A percentile compares a stretch with the other conserved stretches of the same genome.
Evolutionary conservation across 2,113 vertebrate species (phyloP).

Genomic region (Vidua chalybeata): DNA sequence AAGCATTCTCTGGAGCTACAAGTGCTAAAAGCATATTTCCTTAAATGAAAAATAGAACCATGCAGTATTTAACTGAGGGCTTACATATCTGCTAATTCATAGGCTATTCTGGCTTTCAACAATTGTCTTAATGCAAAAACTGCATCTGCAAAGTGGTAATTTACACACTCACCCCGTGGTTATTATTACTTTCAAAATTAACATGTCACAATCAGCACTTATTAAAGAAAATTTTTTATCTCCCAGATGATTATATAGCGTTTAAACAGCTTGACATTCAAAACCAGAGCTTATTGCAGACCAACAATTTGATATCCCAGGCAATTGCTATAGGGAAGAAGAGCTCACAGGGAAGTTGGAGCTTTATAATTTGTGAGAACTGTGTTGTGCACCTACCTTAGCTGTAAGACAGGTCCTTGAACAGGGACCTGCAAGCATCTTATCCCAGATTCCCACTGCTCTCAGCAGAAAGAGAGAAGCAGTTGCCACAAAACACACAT

Average conservation of each 20-base stretch:
- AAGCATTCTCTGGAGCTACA: slow-evolving; percentile 45
- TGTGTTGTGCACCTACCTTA: neutral
- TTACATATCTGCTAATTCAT: slow-evolving; percentile 9
- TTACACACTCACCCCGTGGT: slow-evolving; percentile 27
- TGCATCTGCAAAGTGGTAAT: slow-evolving; percentile 15
- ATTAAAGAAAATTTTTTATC: neutral
- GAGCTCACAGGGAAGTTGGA: neutral
- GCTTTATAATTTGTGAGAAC: neutral
- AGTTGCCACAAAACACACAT: neutral
- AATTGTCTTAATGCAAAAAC: slow-evolving; percentile 2
- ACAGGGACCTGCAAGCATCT: neutral
- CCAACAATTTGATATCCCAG: neutral
- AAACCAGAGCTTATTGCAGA: neutral
- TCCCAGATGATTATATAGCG: neutral
- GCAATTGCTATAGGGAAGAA: neutral
- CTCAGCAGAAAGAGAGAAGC: neutral
- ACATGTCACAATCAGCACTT: neutral
- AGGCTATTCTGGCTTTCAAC: slow-evolving; percentile 38
- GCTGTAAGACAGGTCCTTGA: neutral
- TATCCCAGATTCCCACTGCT: neutral
- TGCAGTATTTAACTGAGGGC: slow-evolving; percentile 26
- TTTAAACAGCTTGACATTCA: neutral
- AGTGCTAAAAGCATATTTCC: slow-evolving; percentile 33
- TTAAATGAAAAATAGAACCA: neutral
- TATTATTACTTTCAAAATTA: slow-evolving; percentile 22